Percentiles rank a stretch among this genome's conserved stretches.
Evolutionary conservation across 2,888 invertebrate genomes (phyloP).

Genomic region (Paralinhomoeus sp.): DNA sequence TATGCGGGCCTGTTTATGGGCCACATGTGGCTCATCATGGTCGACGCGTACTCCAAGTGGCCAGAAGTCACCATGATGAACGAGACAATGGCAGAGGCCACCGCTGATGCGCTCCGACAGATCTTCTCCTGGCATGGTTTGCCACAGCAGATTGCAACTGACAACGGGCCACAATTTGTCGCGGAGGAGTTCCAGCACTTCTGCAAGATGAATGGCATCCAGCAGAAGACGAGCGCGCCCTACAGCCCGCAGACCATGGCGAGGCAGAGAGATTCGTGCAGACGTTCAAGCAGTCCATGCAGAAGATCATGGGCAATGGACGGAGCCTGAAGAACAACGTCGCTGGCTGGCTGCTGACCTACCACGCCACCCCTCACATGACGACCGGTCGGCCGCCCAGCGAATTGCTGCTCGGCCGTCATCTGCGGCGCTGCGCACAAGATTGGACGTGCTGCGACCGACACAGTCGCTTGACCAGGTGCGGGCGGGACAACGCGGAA

Average conservation of each 20-base stretch:
- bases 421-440: too few relatives aligned
- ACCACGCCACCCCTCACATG: too few relatives aligned
- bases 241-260: conserved; percentile 3
- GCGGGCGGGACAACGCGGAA: too few relatives aligned
- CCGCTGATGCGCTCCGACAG: conserved; percentile 7
- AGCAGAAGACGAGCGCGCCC: conserved; percentile 1
- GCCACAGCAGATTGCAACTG: conserved; percentile 12
- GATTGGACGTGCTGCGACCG: too few relatives aligned
- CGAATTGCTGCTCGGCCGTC: too few relatives aligned
- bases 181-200: conserved; percentile 12
- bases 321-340: too few relatives aligned
- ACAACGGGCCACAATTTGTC: conserved; percentile 15
- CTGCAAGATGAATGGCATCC: conserved; percentile 3
- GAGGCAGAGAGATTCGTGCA: conserved; percentile 5
- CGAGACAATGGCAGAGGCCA: conserved; percentile 5
- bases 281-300: neutral
- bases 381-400: too few relatives aligned
- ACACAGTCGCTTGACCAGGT: too few relatives aligned
- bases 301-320: too few relatives aligned
- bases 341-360: too few relatives aligned
- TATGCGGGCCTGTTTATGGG: conserved; percentile 9
- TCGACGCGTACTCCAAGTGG: conserved; percentile 15
- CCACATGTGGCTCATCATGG: conserved; percentile 11
- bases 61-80: conserved; percentile 8
- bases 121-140: conserved; percentile 12